Percentiles rank a stretch among this genome's conserved stretches.
These are phyloP conservation scores for Eulithis testata DNA, from an alignment of 2,888 invertebrate genomes.

Conservation along the genomic window DNA sequence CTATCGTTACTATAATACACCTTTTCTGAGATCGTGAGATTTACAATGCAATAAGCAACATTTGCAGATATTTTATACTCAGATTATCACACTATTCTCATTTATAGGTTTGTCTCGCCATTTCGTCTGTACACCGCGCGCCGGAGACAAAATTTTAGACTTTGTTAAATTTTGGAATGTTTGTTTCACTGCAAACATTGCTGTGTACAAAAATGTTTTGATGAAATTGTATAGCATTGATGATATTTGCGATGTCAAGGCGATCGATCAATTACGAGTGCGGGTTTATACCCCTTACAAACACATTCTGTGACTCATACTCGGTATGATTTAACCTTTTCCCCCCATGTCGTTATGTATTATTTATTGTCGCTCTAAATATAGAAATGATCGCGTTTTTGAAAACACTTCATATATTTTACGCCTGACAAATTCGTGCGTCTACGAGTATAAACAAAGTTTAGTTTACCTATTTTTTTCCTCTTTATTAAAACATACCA, in stretches of 20 bases:
- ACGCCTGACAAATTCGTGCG: background rate
- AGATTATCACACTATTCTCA: background rate
- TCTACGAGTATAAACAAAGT: background rate
- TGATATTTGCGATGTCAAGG: constrained; percentile 6
- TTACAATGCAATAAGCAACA: constrained; percentile 25
- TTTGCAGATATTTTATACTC: background rate
- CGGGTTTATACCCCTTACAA: constrained; percentile 8
- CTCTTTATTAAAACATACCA: too few relatives aligned
- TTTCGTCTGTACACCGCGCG: constrained; percentile 23
- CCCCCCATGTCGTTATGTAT: constrained; percentile 5
- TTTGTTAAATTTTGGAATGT: background rate
- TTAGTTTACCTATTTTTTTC: background rate
- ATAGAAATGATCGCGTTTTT: background rate
- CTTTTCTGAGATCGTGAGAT: constrained; percentile 16
- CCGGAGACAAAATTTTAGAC: background rate
- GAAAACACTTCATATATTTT: background rate
- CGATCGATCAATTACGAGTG: constrained; percentile 4
- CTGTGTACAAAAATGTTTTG: background rate
- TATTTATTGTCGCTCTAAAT: background rate
- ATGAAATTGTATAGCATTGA: constrained; percentile 1
- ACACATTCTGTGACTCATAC: constrained; percentile 13
- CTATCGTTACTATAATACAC: background rate
- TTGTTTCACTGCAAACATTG: background rate
- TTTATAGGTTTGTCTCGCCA: constrained; percentile 22
- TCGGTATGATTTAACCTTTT: constrained; percentile 5